Conservation (phyloP, 2,888 invertebrate species). For the Megaustenia siamemsis region DNA sequence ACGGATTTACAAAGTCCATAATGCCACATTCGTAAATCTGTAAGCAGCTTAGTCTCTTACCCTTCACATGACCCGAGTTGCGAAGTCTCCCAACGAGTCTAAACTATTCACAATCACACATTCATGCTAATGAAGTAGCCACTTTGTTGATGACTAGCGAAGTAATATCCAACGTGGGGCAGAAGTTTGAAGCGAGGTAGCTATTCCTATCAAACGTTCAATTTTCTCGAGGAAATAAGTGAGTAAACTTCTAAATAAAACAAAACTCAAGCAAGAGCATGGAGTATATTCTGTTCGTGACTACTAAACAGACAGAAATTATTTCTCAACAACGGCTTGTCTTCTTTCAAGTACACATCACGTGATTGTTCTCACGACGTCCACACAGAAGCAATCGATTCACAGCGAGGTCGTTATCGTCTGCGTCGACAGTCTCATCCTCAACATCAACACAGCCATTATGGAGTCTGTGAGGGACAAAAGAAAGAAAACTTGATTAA, state of each 20-base stretch:
- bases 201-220: background rate
- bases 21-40: too few species aligned
- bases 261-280: too few species aligned
- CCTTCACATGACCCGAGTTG: too few species aligned
- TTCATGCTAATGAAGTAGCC: too few species aligned
- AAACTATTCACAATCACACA: too few species aligned
- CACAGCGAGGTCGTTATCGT: background rate
- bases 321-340: background rate
- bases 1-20: too few species aligned
- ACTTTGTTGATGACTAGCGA: too few species aligned
- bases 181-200: background rate
- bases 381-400: background rate
- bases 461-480: background rate
- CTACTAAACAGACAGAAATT: background rate
- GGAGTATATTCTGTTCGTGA: background rate
- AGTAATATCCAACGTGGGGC: too few species aligned
- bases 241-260: too few species aligned
- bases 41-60: too few species aligned
- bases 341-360: background rate
- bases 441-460: background rate
- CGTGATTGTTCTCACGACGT: slow-evolving; percentile 16
- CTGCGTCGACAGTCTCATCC: background rate
- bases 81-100: too few species aligned
- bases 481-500: background rate
- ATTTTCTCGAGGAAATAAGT: background rate